These are phyloP conservation scores for Toxostoma redivivum DNA, from an alignment of 2,113 vertebrate genomes.

Conservation along the genomic window DNA sequence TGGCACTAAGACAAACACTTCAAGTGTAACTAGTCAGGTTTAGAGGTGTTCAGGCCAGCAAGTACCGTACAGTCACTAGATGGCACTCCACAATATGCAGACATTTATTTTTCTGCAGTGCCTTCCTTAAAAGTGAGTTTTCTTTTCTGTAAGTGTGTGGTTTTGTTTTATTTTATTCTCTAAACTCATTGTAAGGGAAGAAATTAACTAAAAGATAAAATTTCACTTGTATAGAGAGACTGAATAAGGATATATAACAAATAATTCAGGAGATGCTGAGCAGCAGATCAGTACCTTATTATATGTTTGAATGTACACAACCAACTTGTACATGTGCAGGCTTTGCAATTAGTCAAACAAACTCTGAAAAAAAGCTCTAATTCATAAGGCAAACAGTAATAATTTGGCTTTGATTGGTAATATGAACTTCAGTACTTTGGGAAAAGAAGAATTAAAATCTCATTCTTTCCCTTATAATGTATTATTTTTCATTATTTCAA, in stretches of 20 bases:
- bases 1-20: neutral
- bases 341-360: neutral
- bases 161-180: neutral
- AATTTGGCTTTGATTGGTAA: neutral
- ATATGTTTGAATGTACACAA: neutral
- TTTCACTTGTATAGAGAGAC: neutral
- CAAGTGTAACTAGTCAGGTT: accelerated
- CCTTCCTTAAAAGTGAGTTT: neutral
- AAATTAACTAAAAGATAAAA: neutral
- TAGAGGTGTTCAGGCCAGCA: neutral
- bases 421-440: neutral
- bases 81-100: slow-evolving; percentile 41
- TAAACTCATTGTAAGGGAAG: neutral
- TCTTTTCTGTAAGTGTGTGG: neutral
- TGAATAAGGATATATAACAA: neutral
- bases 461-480: neutral
- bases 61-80: slow-evolving; percentile 48
- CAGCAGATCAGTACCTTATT: neutral
- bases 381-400: neutral
- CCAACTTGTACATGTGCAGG: neutral
- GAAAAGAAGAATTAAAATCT: neutral
- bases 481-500: neutral
- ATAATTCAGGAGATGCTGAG: neutral
- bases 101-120: neutral
- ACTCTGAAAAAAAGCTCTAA: neutral